These are phyloP conservation scores for Sesia bembeciformis DNA, from an alignment of 2,888 invertebrate genomes.

Conservation along the genomic window DNA sequence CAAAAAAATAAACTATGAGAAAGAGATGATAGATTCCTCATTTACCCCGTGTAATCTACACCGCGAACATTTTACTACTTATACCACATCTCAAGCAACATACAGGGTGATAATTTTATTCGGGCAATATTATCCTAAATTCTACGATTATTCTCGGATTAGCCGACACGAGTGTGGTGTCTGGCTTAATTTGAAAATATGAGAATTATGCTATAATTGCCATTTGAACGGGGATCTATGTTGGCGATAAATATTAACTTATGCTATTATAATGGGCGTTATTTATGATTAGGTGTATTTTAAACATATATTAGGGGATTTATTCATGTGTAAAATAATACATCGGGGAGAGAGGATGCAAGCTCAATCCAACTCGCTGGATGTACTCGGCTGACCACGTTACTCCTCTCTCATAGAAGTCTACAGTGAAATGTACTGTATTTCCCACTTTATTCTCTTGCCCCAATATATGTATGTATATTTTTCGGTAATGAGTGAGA, in stretches of 20 bases:
- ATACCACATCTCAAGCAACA: background rate
- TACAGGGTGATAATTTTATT: background rate
- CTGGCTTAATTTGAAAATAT: constrained; percentile 64
- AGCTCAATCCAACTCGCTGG: too few relatives aligned
- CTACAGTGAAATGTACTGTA: too few relatives aligned
- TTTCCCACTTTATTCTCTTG: too few relatives aligned
- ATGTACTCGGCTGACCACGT: too few relatives aligned
- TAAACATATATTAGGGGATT: background rate
- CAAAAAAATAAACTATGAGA: too few relatives aligned
- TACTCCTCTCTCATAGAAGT: too few relatives aligned
- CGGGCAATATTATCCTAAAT: constrained; percentile 22
- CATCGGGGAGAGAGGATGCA: too few relatives aligned
- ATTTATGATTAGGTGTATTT: background rate
- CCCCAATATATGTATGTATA: too few relatives aligned
- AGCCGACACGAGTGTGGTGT: constrained; percentile 38
- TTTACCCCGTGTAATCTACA: too few relatives aligned
- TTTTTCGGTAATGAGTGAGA: too few relatives aligned
- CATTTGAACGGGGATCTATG: constrained; percentile 27
- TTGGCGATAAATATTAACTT: constrained; percentile 21
- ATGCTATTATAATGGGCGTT: background rate
- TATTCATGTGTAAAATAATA: too few relatives aligned
- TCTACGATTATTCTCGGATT: constrained; percentile 58
- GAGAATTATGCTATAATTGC: constrained; percentile 52
- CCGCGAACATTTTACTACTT: background rate
- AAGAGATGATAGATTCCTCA: too few relatives aligned